Evolutionary conservation across 2,888 invertebrate genomes (phyloP).

Genomic region (Leptura quadrifasciata): DNA sequence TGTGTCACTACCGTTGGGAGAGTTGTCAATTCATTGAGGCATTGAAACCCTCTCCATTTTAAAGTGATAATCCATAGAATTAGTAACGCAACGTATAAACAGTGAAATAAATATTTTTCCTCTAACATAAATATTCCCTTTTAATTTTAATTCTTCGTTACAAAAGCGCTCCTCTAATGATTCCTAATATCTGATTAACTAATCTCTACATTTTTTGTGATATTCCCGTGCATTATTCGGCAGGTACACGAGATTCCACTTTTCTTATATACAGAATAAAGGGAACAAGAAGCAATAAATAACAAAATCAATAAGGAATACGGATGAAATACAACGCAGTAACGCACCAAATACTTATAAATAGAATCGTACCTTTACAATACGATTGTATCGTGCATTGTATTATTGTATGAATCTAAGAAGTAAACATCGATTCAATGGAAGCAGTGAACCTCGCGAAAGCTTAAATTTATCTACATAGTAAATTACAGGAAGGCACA

Average conservation of each 20-base stretch:
- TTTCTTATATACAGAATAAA: slow-evolving; percentile 39
- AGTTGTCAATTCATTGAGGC: too few relatives aligned
- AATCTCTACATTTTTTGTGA: slow-evolving; percentile 20
- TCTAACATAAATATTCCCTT: background rate
- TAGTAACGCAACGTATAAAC: too few relatives aligned
- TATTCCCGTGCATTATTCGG: slow-evolving; percentile 33
- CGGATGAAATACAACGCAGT: slow-evolving; percentile 41
- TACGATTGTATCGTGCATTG: slow-evolving; percentile 41
- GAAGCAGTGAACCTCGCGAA: slow-evolving; percentile 39
- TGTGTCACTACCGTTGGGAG: too few relatives aligned
- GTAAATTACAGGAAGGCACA: slow-evolving; percentile 38
- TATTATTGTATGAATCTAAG: slow-evolving; percentile 35
- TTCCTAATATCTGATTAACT: slow-evolving; percentile 3
- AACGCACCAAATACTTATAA: slow-evolving; percentile 42
- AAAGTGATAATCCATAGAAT: too few relatives aligned
- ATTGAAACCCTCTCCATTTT: too few relatives aligned
- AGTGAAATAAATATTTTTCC: too few relatives aligned
- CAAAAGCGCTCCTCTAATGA: background rate
- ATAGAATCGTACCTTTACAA: slow-evolving; percentile 43
- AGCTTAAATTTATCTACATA: slow-evolving; percentile 36
- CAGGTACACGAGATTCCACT: slow-evolving; percentile 40
- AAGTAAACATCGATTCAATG: slow-evolving; percentile 41
- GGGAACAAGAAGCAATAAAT: slow-evolving; percentile 40
- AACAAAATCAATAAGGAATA: slow-evolving; percentile 41
- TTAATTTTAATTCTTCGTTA: background rate